phyloP scores from a whole-genome alignment of 2,797 vertebrate genomes.

The Hypotaenidia philippensis region DNA sequence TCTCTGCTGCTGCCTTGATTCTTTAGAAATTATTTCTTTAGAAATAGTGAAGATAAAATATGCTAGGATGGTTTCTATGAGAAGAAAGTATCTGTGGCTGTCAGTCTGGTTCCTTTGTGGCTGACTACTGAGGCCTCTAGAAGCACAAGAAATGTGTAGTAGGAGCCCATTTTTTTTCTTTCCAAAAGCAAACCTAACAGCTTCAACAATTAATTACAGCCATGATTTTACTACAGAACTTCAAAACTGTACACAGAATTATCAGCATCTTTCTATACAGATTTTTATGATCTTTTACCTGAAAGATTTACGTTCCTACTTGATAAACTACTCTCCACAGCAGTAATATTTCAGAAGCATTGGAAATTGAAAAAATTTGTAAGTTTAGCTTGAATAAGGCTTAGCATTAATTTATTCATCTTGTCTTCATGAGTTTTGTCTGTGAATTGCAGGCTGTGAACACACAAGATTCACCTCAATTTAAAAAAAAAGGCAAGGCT shows the following conservation, averaged over 20 bases:
- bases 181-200: not conserved
- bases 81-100: not conserved
- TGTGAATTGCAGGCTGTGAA: not conserved
- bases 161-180: not conserved
- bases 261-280: not conserved
- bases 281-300: not conserved
- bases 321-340: not conserved
- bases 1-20: not conserved
- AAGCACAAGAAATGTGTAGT: not conserved
- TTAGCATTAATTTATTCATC: not conserved
- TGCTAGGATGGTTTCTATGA: rapidly evolving
- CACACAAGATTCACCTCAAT: not conserved
- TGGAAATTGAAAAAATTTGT: not conserved
- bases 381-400: not conserved
- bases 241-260: not conserved
- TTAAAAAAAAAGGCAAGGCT: not conserved
- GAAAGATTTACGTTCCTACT: not conserved
- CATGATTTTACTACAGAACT: not conserved
- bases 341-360: not conserved
- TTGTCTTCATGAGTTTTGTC: not conserved
- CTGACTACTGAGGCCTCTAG: not conserved
- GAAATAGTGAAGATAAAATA: not conserved
- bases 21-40: not conserved
- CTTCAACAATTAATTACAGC: not conserved
- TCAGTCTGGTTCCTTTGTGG: not conserved